Percentiles rank a stretch among this genome's conserved stretches.
Conservation (phyloP, 2,888 invertebrate species). For the Eristalis pertinax region DNA sequence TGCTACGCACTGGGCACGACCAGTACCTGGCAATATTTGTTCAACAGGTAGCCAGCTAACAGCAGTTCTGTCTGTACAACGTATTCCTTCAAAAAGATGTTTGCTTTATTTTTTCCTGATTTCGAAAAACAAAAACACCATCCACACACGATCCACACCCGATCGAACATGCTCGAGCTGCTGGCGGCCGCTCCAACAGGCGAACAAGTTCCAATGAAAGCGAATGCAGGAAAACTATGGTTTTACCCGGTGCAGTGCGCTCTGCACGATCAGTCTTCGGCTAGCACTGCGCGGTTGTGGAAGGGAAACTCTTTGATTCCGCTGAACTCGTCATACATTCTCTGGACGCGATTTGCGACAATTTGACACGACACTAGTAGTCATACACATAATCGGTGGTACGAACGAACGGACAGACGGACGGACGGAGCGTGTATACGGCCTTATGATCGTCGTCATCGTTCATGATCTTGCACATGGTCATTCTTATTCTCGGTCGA, state of each 20-base stretch:
- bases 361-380: conserved; percentile 12
- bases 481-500: conserved; percentile 65
- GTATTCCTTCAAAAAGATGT: not conserved
- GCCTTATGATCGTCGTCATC: conserved; percentile 63
- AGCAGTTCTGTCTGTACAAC: not conserved
- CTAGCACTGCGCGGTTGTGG: conserved; percentile 63
- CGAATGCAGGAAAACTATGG: conserved; percentile 46
- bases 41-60: conserved; percentile 53
- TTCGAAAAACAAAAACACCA: not conserved
- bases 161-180: conserved; percentile 43
- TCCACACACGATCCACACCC: conserved; percentile 43
- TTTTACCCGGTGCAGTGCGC: conserved; percentile 61
- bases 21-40: conserved; percentile 42
- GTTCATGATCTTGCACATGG: conserved; percentile 72
- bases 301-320: not conserved
- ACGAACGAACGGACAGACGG: not conserved
- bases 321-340: not conserved
- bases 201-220: conserved; percentile 65
- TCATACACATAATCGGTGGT: conserved; percentile 26
- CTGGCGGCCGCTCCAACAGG: not conserved
- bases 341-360: conserved; percentile 1
- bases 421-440: conserved; percentile 18
- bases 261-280: conserved; percentile 70
- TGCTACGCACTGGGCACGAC: conserved; percentile 6
- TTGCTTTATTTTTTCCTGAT: not conserved